phyloP scores from a whole-genome alignment of 2,888 invertebrate species.

The Hydriomena furcata region DNA sequence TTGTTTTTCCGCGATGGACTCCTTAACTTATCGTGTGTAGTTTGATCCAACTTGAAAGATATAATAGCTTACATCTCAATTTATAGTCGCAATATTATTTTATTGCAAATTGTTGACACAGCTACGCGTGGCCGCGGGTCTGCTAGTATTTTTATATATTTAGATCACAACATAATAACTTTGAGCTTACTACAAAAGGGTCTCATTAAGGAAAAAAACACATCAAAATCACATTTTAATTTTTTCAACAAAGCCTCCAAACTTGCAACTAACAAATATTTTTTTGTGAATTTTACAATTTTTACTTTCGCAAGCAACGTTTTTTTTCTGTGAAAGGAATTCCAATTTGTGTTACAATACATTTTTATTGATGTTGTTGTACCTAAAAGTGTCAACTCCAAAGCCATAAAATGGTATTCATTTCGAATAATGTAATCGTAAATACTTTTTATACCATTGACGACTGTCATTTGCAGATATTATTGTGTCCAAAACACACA shows the following conservation, averaged over 20 bases:
- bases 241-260: neutral
- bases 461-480: conserved; percentile 16
- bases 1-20: too few relatives aligned
- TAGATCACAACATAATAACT: too few relatives aligned
- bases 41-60: too few relatives aligned
- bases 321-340: neutral
- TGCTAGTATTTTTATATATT: too few relatives aligned
- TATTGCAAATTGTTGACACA: too few relatives aligned
- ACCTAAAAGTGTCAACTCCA: conserved; percentile 10
- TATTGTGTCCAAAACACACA: conserved; percentile 2
- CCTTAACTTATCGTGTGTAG: too few relatives aligned
- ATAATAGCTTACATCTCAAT: too few relatives aligned
- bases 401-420: conserved; percentile 14
- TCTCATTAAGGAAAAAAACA: neutral
- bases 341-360: conserved; percentile 4
- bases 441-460: conserved; percentile 8
- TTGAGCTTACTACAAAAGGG: neutral
- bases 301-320: neutral
- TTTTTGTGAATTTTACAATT: neutral
- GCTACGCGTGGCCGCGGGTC: too few relatives aligned
- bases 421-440: conserved; percentile 9
- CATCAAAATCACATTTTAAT: neutral
- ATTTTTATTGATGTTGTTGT: conserved; percentile 10
- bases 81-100: too few relatives aligned
- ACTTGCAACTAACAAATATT: neutral